Evolutionary conservation across 2,113 vertebrate species (phyloP).

Genomic region (Aviceda subcristata): DNA sequence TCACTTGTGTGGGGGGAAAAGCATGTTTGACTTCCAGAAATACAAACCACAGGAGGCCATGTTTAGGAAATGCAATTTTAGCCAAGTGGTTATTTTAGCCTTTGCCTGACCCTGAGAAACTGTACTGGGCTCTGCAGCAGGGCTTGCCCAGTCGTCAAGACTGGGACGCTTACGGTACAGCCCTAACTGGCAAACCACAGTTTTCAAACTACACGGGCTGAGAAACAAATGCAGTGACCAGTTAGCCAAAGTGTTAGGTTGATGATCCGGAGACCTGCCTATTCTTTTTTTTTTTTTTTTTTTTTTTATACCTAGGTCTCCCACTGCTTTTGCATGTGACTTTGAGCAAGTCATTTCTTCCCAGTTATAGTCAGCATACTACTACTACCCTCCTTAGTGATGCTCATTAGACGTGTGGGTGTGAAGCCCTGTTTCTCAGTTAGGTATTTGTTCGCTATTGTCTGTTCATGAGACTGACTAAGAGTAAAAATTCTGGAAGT

Average conservation of each 20-base stretch:
- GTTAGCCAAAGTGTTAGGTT: background rate
- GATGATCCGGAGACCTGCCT: background rate
- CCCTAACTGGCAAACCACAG: background rate
- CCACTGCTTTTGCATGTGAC: background rate
- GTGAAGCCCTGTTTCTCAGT: background rate
- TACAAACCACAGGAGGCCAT: background rate
- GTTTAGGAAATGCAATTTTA: background rate
- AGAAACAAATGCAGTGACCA: background rate
- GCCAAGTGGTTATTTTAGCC: background rate
- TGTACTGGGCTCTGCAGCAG: background rate
- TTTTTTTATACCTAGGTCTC: background rate
- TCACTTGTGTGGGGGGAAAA: background rate
- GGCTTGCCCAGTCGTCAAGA: background rate
- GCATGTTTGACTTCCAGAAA: background rate
- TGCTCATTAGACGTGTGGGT: accelerated
- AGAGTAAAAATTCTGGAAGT: background rate
- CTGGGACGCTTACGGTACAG: background rate
- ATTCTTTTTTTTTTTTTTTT: too few species aligned
- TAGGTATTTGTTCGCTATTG: background rate
- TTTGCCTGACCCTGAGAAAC: background rate
- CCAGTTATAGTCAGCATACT: background rate
- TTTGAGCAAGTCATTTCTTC: background rate
- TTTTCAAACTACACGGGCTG: accelerated
- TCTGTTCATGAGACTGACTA: accelerated
- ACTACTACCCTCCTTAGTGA: background rate